A percentile compares a stretch with the other conserved stretches of the same genome.
Evolutionary conservation across 2,797 vertebrate genomes (phyloP).

Genomic region (Astyanax mexicanus): DNA sequence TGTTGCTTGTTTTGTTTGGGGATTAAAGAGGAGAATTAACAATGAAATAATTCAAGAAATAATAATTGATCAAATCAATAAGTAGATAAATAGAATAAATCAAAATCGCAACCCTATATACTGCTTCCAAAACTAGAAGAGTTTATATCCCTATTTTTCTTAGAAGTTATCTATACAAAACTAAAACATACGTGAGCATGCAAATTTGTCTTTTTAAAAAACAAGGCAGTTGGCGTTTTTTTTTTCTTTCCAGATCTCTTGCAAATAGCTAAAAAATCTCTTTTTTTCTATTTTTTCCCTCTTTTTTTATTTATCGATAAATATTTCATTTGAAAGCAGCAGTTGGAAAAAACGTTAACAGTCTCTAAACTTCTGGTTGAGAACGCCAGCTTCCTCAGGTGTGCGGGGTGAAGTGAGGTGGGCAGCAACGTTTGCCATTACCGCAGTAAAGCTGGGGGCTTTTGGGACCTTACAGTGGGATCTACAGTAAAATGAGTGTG

Average conservation of each 20-base stretch:
- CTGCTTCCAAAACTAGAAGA: conserved; percentile 60
- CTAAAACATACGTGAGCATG: conserved; percentile 76
- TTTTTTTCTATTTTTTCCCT: conserved; percentile 51
- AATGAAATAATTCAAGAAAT: not conserved
- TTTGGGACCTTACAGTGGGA: conserved; percentile 36
- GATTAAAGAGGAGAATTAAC: not conserved
- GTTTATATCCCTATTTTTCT: conserved; percentile 60
- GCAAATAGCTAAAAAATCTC: conserved; percentile 70
- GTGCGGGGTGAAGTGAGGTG: conserved; percentile 18
- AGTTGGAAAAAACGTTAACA: conserved; percentile 62
- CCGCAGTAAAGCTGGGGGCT: conserved; percentile 5
- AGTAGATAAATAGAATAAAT: conserved; percentile 8
- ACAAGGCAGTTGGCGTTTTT: conserved; percentile 74
- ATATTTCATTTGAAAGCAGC: conserved; percentile 71
- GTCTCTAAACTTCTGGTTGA: conserved; percentile 61
- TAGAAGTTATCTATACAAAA: conserved; percentile 66
- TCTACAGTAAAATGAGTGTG: conserved; percentile 58
- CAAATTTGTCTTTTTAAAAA: conserved; percentile 73
- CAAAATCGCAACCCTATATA: conserved; percentile 44
- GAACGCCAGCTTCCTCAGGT: conserved; percentile 57
- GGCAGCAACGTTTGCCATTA: conserved; percentile 38
- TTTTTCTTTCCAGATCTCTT: conserved; percentile 64
- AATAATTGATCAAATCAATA: conserved; percentile 7
- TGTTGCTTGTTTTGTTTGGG: conserved; percentile 5
- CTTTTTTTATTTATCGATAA: conserved; percentile 56